Evolutionary conservation across 2,888 invertebrate genomes (phyloP), one percentile per base, ranked within the genome.

Genomic region (Julus scanicus): DNA sequence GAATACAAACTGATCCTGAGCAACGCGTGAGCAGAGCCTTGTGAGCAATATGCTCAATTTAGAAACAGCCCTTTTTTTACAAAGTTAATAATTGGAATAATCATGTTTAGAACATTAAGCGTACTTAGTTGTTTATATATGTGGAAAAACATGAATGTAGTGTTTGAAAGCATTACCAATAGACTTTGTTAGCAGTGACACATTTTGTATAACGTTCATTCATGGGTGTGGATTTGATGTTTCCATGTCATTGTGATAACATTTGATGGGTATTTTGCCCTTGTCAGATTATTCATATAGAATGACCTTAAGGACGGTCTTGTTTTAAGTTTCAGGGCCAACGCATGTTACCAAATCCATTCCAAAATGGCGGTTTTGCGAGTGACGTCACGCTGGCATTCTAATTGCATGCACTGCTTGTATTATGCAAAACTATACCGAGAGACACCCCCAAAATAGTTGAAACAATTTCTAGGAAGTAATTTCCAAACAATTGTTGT

Each of bases 401-500:
- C 80, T 37, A 80, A 80, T 80, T 29, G 80, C 80, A 17, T 11
- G 80, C 37, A 37, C 11, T 80, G 80, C 37, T 80, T 80, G 80
- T 15, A 37, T 80, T 80, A 80, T 80, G 37, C 37, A 80, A 80
- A 80, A 80, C 15, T 2, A 71, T 9, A 29, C n/a, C n/a, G 53
- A 80, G 80, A 37, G 80, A 80, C 80, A 80, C 80, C 80, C 80
- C 80, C 80, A 37, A 80, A 63, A 80, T 80, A 80, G 80, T 80
- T 80, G 80, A 80, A 80, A 37, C 80, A 80, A 80, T 80, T 80
- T 80, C 37, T 37, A 80, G 80, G 80, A 80, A 80, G 80, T 80
- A 80, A 80, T 80, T 80, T 80, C 80, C 80, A 80, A 80, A 80
- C 80, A 80, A 80, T 80, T 37, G 80, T 80, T 80, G 80, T 80